These are phyloP conservation scores for Ibidorhyncha struthersii DNA, from an alignment of 2,113 vertebrate species.

Conservation along the genomic window DNA sequence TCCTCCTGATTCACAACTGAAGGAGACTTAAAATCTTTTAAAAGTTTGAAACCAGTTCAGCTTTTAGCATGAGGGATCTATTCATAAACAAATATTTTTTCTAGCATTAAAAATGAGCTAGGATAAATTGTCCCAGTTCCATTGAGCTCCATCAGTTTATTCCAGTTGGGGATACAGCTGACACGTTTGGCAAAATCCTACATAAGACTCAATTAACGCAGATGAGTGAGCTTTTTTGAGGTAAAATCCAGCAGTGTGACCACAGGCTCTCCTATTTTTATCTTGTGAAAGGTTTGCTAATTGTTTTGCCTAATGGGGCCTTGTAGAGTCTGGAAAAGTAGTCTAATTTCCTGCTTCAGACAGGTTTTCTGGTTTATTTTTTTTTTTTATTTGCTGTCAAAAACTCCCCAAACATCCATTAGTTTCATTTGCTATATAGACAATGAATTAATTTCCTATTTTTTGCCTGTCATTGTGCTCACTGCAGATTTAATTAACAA, in stretches of 20 bases:
- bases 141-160: background rate
- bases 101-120: background rate
- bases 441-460: slow-evolving; percentile 49
- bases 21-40: background rate
- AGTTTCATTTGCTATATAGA: background rate
- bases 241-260: background rate
- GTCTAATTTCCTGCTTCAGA: slow-evolving; percentile 36
- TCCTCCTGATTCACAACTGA: background rate
- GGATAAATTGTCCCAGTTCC: background rate
- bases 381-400: slow-evolving; percentile 1
- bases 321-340: background rate
- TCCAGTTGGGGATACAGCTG: background rate
- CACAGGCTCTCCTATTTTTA: slow-evolving; percentile 7
- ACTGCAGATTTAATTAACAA: slow-evolving; percentile 39
- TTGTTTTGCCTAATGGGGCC: slow-evolving; percentile 47
- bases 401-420: slow-evolving; percentile 14
- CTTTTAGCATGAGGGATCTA: background rate
- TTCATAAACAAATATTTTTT: background rate
- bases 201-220: background rate
- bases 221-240: background rate
- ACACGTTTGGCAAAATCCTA: background rate
- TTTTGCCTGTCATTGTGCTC: background rate
- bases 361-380: background rate
- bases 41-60: background rate
- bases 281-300: slow-evolving; percentile 26